A percentile compares a stretch with the other conserved stretches of the same genome.
These are phyloP conservation scores for Pharmacophagus antenor DNA, from an alignment of 2,888 invertebrate species.

Conservation along the genomic window DNA sequence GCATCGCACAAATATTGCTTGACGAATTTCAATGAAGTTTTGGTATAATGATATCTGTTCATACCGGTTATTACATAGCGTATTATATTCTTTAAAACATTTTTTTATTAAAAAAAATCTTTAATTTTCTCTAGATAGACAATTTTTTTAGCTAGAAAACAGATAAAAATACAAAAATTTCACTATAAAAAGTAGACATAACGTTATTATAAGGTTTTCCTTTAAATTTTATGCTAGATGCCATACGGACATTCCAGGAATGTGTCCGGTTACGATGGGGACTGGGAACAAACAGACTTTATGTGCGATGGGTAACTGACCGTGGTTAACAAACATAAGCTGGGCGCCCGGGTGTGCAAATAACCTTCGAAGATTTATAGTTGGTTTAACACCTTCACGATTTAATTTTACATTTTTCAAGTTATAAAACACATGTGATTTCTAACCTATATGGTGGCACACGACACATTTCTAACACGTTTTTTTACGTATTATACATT, in stretches of 20 bases:
- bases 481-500: no score
- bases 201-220: background rate
- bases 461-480: no score
- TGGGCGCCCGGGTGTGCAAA: constrained; percentile 44
- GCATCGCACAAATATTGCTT: no score
- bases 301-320: constrained; percentile 74
- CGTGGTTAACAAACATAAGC: constrained; percentile 68
- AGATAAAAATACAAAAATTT: no score
- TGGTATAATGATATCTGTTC: no score
- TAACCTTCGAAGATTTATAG: constrained; percentile 50
- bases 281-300: constrained; percentile 58
- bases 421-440: background rate
- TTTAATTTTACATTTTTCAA: constrained; percentile 6
- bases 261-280: constrained; percentile 49
- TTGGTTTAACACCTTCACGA: constrained; percentile 48
- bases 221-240: background rate
- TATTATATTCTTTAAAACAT: no score
- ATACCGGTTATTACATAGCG: no score
- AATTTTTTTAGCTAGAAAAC: no score
- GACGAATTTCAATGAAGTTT: no score
- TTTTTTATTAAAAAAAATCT: no score
- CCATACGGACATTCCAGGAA: constrained; percentile 34
- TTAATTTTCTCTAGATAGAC: no score
- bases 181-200: background rate
- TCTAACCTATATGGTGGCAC: no score